phyloP scores from a whole-genome alignment of 2,113 vertebrate genomes.

The Nothoprocta pentlandii region DNA sequence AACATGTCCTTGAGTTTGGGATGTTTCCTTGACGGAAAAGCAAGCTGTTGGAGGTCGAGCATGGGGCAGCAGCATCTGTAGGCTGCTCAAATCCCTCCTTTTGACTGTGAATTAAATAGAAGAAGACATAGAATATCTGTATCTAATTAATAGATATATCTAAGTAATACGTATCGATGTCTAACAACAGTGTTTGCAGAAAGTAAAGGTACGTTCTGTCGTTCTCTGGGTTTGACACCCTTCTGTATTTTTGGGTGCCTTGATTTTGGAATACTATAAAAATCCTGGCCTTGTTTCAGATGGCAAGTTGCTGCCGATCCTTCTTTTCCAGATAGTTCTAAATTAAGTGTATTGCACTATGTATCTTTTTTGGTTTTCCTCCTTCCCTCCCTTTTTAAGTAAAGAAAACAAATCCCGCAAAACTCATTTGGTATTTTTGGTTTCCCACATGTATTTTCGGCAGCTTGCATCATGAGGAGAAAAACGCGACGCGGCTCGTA shows the following conservation, averaged over 20 bases:
- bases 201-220: neutral
- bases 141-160: neutral
- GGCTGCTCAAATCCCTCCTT: neutral
- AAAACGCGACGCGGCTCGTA: neutral
- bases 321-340: neutral
- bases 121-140: neutral
- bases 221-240: neutral
- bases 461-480: neutral
- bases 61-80: neutral
- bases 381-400: slow-evolving; percentile 31
- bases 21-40: neutral
- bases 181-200: neutral
- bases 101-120: neutral
- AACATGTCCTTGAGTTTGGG: neutral
- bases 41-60: neutral
- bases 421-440: slow-evolving; percentile 15
- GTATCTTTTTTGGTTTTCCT: neutral
- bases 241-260: neutral
- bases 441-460: slow-evolving; percentile 46
- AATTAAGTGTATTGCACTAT: neutral
- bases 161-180: neutral
- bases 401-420: slow-evolving; percentile 24
- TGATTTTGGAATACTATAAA: neutral
- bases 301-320: neutral
- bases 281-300: neutral